Evolutionary conservation across 2,888 invertebrate species (phyloP).

Genomic region (Neoitamus cyanurus): DNA sequence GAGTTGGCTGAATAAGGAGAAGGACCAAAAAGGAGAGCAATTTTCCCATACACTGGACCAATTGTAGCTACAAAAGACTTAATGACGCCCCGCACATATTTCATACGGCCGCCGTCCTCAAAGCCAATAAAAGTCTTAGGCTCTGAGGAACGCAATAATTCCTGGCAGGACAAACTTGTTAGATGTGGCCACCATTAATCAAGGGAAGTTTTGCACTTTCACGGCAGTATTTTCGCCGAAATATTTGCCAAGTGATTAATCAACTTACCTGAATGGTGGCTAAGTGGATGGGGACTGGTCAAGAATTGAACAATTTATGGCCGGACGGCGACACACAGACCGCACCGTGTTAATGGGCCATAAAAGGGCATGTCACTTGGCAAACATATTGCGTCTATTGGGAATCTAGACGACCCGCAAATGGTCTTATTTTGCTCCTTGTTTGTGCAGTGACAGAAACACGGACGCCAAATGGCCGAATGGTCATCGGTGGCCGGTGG

Average conservation of each 20-base stretch:
- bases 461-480: background rate
- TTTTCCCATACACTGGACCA: background rate
- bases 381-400: conserved; percentile 26
- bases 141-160: conserved; percentile 33
- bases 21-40: background rate
- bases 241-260: conserved; percentile 45
- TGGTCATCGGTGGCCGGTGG: background rate
- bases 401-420: background rate
- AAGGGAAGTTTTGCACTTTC: conserved; percentile 25
- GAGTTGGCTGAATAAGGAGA: background rate
- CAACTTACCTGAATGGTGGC: conserved; percentile 39
- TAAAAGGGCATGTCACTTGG: conserved; percentile 42
- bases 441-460: conserved; percentile 29
- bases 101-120: background rate
- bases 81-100: conserved; percentile 11
- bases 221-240: conserved; percentile 35
- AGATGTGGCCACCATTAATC: conserved; percentile 29
- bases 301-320: conserved; percentile 45
- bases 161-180: conserved; percentile 35
- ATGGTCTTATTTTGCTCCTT: conserved; percentile 36
- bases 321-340: conserved; percentile 37
- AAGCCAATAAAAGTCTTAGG: conserved; percentile 32
- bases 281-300: conserved; percentile 21
- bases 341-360: conserved; percentile 42
- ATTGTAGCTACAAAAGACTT: conserved; percentile 2